A percentile compares a stretch with the other conserved stretches of the same genome.
phyloP scores from a whole-genome alignment of 1,140 invertebrate genomes.

The Frieseomelitta varia region DNA sequence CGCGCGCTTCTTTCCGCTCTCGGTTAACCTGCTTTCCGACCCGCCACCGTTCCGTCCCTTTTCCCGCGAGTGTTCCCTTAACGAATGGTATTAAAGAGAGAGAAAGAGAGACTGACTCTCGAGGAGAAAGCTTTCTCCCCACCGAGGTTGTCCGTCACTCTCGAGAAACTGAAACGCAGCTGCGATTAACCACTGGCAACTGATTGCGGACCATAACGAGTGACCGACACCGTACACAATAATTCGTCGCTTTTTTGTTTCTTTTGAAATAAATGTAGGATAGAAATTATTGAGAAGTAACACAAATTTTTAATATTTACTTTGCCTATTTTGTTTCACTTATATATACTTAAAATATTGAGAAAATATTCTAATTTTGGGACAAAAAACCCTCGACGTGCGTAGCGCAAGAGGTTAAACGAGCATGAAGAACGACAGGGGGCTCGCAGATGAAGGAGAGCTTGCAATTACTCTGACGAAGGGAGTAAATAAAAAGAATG shows the following conservation, averaged over 20 bases:
- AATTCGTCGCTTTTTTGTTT: too few species aligned
- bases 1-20: not conserved
- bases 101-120: not conserved
- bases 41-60: not conserved
- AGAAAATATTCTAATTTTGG: too few species aligned
- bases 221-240: too few species aligned
- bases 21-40: not conserved
- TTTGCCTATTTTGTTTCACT: too few species aligned
- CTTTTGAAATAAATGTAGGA: too few species aligned
- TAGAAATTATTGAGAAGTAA: too few species aligned
- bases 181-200: not conserved
- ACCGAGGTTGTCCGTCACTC: slow-evolving; percentile 8
- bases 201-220: too few species aligned
- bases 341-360: too few species aligned
- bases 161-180: not conserved
- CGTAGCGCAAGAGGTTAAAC: not conserved
- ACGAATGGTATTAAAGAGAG: not conserved
- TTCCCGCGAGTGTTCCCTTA: not conserved
- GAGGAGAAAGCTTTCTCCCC: not conserved
- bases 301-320: too few species aligned
- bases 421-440: not conserved
- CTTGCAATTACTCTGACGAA: not conserved
- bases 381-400: too few species aligned
- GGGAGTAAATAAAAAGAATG: not conserved
- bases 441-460: not conserved